A percentile compares a stretch with the other conserved stretches of the same genome.
These are phyloP conservation scores for Delphinus delphis DNA, from an alignment of 2,113 vertebrate species.

Conservation along the genomic window DNA sequence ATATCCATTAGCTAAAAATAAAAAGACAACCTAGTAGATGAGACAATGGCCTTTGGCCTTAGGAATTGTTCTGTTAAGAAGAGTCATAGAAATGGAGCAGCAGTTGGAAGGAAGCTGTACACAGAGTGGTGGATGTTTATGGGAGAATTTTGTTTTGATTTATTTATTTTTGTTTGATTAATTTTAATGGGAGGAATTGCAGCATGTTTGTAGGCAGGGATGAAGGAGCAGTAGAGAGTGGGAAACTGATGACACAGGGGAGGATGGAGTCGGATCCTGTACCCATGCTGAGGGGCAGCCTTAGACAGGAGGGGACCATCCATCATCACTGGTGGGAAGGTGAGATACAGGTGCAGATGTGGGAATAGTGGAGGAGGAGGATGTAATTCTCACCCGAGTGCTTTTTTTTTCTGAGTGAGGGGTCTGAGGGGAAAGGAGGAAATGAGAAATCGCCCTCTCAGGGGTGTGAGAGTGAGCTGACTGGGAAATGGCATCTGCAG, in stretches of 20 bases:
- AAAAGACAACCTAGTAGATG: no score
- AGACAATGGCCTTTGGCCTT: no score
- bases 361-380: no score
- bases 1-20: no score
- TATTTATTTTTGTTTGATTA: background rate
- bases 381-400: no score
- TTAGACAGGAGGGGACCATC: no score
- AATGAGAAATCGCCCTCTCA: background rate
- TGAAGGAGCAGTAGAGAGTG: background rate
- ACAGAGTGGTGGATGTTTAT: background rate
- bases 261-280: no score
- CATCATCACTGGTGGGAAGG: no score
- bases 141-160: background rate
- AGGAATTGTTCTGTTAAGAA: no score
- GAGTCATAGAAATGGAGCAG: background rate
- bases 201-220: background rate
- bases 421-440: background rate
- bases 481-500: background rate
- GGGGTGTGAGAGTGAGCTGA: background rate
- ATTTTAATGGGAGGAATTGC: background rate
- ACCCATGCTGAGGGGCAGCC: background rate
- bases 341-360: no score
- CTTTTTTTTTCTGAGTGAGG: no score
- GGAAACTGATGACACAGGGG: background rate
- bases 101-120: background rate